A percentile compares a stretch with the other conserved stretches of the same genome.
Conservation (phyloP, 2,888 invertebrate species). For the Pollenia amentaria region DNA sequence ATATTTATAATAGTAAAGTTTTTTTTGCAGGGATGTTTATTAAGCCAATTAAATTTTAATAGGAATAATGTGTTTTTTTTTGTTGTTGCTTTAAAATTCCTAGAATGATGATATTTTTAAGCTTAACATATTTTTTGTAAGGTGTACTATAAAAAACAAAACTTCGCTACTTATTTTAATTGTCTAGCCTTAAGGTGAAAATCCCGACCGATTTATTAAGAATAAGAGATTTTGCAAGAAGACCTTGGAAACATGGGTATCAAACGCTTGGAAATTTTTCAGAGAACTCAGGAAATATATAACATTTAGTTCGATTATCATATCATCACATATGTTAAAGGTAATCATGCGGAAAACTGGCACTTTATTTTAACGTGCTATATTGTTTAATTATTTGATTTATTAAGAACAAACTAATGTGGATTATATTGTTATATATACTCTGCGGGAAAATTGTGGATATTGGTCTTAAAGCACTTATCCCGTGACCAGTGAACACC, state of each 20-base stretch:
- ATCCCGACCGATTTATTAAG: conserved; percentile 19
- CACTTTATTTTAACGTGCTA: no score
- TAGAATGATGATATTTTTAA: background rate
- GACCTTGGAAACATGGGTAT: conserved; percentile 21
- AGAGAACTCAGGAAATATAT: background rate
- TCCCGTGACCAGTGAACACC: no score
- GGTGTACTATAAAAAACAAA: background rate
- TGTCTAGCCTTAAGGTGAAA: background rate
- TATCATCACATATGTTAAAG: no score
- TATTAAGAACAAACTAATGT: no score
- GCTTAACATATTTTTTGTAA: background rate
- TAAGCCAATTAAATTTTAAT: background rate
- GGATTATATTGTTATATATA: no score
- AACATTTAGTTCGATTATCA: no score
- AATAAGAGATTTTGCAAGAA: background rate
- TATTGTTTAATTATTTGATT: no score
- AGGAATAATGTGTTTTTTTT: background rate
- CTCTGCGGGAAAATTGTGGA: no score
- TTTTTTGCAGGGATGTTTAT: background rate
- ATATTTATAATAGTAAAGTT: background rate
- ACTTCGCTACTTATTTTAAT: background rate
- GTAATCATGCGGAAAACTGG: no score
- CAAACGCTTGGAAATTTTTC: background rate
- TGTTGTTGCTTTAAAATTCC: background rate
- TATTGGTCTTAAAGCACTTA: no score